Evolutionary conservation across 1,140 invertebrate species (phyloP), one percentile per base, ranked within the genome.

Genomic region (Pissodes strobi): DNA sequence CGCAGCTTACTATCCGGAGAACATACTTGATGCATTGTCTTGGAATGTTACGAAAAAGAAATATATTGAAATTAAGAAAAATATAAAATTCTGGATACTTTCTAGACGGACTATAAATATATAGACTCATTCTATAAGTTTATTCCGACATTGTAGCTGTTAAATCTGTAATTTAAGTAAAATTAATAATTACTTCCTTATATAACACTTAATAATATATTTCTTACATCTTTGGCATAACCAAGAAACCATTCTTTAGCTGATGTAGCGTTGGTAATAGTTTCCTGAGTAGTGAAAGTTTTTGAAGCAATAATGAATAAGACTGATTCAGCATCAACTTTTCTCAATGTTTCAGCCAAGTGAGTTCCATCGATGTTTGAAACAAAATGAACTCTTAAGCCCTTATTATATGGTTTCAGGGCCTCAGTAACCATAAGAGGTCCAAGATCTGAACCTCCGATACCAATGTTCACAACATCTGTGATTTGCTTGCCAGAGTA

Each of bases 331-430:
- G 95, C 90, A 79, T 92, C 87, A 3, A 99, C 78, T 74, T 90
- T 90, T 74, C 95, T 96, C 43, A 99, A 81, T 10, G 92, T 92
- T 81, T 98, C 94, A 2, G 93, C 94, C 71, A 99, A 82, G 79
- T 99, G 98, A 13, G 97, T 99, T 21, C 98, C 98, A 85, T 99
- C 98, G 75, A 99, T 96, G 76, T 99, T 99, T 1, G 97, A 99
- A 0, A 99, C 94, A 82, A 99, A 99, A 79, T 99, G 96, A 25
- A 95, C 89, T 77, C 88, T 89, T 10, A 95, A 88, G 9, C 95
- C 94, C 74, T 90, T 85, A 67, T 87, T 86, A 78, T 92, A 99
- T 9, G 93, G 90, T 74, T 97, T 95, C 19, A 99, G 82, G 2
- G 97, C 95, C 82, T 99, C 97, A 0, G 96, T 98, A 6, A 99